These are phyloP conservation scores for Echinometra lucunter DNA, from an alignment of 53 echinoderm and acorn worm genomes.

Conservation along the genomic window DNA sequence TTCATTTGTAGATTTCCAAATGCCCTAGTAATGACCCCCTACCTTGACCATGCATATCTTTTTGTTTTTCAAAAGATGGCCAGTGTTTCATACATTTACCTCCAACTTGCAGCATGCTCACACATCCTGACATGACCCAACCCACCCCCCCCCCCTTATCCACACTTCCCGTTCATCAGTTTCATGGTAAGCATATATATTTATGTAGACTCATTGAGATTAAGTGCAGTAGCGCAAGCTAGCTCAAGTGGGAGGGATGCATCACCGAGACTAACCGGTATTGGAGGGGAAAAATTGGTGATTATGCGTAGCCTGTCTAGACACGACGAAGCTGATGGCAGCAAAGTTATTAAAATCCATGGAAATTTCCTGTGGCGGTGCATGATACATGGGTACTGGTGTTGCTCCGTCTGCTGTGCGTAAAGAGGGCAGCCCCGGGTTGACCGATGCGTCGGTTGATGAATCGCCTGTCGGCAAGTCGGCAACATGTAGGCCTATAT, in stretches of 20 bases:
- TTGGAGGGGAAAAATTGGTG: conserved; percentile 62
- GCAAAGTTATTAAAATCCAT: conserved; percentile 68
- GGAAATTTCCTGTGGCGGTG: conserved; percentile 63
- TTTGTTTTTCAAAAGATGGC: neutral
- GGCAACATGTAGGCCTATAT: conserved; percentile 38
- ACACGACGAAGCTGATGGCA: conserved; percentile 38
- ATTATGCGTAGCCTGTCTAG: conserved; percentile 65
- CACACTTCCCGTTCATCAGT: neutral
- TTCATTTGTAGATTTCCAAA: no score
- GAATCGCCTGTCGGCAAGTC: neutral
- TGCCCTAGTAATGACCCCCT: no score
- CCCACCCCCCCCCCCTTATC: no score
- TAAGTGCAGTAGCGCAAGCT: neutral
- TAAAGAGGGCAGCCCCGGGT: conserved; percentile 45
- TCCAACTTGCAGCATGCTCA: neutral
- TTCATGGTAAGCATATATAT: neutral
- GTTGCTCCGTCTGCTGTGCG: neutral
- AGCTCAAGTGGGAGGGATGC: neutral
- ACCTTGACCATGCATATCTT: no score
- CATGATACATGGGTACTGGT: conserved; percentile 39
- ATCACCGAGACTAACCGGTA: conserved; percentile 12
- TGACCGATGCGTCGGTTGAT: conserved; percentile 12
- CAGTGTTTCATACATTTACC: neutral
- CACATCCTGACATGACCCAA: neutral
- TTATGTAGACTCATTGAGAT: neutral